A percentile compares a stretch with the other conserved stretches of the same genome.
Evolutionary conservation across 2,113 vertebrate species (phyloP).

Genomic region (Gila orcuttii): DNA sequence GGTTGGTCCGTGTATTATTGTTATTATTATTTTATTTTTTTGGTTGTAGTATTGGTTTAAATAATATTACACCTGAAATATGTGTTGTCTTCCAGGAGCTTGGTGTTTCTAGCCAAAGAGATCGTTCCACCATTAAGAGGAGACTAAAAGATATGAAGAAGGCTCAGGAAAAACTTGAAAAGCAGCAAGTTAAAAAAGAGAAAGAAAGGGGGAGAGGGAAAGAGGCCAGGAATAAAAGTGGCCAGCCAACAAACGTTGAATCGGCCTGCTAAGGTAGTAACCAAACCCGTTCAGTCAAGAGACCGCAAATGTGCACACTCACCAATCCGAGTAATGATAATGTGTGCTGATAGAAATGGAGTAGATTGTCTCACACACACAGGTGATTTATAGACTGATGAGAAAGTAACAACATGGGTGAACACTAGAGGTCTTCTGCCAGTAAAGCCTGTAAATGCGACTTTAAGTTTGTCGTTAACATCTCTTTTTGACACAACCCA

Average conservation of each 20-base stretch:
- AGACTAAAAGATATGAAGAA: conserved; percentile 82
- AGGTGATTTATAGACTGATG: conserved; percentile 7
- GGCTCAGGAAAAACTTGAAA: conserved; percentile 79
- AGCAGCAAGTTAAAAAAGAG: conserved; percentile 75
- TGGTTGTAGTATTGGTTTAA: not conserved
- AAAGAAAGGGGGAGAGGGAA: conserved; percentile 64
- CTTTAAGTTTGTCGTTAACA: conserved; percentile 1
- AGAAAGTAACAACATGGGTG: not conserved
- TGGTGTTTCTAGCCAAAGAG: conserved; percentile 82
- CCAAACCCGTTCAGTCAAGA: not conserved
- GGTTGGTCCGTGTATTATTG: conserved; percentile 66
- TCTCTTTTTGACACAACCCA: not conserved
- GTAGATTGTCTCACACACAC: not conserved
- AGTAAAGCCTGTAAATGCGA: not conserved
- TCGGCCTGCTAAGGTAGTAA: conserved; percentile 72
- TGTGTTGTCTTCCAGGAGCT: conserved; percentile 73
- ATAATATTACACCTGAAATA: not conserved
- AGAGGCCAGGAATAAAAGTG: conserved; percentile 73
- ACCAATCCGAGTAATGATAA: not conserved
- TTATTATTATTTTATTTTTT: too few species aligned
- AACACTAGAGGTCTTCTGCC: not conserved
- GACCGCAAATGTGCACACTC: too few species aligned
- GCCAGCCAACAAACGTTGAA: conserved; percentile 70
- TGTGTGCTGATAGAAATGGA: conserved; percentile 1
- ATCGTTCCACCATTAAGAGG: conserved; percentile 77